Conservation (phyloP, 2,797 vertebrate species). For the Gouania willdenowi region DNA sequence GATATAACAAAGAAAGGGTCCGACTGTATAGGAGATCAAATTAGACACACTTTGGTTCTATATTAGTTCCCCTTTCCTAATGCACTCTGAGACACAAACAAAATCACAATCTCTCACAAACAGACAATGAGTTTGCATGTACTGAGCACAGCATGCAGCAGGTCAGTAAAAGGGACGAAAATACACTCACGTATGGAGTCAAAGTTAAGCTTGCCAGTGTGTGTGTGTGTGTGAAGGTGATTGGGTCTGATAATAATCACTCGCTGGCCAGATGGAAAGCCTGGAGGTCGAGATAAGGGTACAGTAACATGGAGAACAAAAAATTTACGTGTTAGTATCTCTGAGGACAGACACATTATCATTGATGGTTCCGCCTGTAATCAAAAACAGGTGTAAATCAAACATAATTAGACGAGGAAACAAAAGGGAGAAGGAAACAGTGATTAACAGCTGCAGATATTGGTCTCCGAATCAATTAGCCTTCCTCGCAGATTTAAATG, state of each 20-base stretch:
- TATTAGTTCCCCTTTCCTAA: background rate
- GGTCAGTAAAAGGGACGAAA: no score
- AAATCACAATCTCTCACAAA: no score
- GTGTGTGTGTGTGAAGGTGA: slow-evolving; percentile 62
- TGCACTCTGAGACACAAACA: background rate
- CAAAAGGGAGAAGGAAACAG: no score
- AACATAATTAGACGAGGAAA: slow-evolving; percentile 33
- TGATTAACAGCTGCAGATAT: no score
- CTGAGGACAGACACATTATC: slow-evolving; percentile 19
- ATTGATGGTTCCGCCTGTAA: slow-evolving; percentile 14
- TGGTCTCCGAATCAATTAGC: no score
- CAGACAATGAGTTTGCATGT: no score
- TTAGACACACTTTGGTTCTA: slow-evolving; percentile 12
- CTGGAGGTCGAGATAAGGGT: slow-evolving; percentile 46
- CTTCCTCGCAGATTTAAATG: slow-evolving; percentile 23
- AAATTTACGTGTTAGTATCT: slow-evolving; percentile 21
- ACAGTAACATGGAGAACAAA: background rate
- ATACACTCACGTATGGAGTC: background rate
- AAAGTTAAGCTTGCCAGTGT: slow-evolving; percentile 3
- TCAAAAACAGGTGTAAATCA: slow-evolving; percentile 56
- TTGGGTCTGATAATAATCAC: slow-evolving; percentile 42
- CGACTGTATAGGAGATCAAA: slow-evolving; percentile 21
- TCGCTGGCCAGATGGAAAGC: slow-evolving; percentile 29
- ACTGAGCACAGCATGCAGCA: no score
- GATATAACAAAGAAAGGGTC: slow-evolving; percentile 10